Evolutionary conservation across 2,888 invertebrate species (phyloP), one percentile per base, ranked within the genome.

Genomic region (Anticlea derivata): DNA sequence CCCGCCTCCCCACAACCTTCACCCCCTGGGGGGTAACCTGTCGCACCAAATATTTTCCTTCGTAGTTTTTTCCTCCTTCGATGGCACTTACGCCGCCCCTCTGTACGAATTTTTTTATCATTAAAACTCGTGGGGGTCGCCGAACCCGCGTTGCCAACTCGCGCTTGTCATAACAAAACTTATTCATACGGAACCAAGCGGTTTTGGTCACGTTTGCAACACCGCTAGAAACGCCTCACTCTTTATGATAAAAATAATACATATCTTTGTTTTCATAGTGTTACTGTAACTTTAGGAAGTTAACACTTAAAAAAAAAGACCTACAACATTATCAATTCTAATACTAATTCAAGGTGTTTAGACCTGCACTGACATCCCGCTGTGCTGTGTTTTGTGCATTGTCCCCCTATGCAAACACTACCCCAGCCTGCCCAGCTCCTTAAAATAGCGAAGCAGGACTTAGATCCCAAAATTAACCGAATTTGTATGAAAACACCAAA

Each of bases 21-120:
- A 60, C 61, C 70, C 66, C 72, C 65, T 66, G 68, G 62, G 75
- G 71, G 80, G 80, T 82, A 86, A 90, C 90, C 90, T 90, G 90
- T 90, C 90, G 90, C 87, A 83, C 90, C 90, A 90, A 90, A 90
- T 90, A 90, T 90, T 90, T 90, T 90, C 82, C 87, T 89, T 77
- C 84, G 86, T 88, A 88, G 89, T 88, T 89, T 90, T 70, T 87
- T 89, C 88, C 86, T 86, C 80, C 85, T 87, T 84, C 86, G 83
- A 88, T 87, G 86, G 88, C 90, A 90, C 90, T 90, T 88, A 88
- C 84, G 81, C 78, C 81, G 79, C 86, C 89, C 87, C 86, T 84
- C 83, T 78, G 83, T 83, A 88, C 90, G 90, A 90, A 87, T 90
- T 90, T 90, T 90, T 90, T 90, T 90, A 90, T 90, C 90, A 90